Evolutionary conservation across 2,797 vertebrate genomes (phyloP), one percentile per base, ranked within the genome.

Genomic region (Acanthiza pusilla): DNA sequence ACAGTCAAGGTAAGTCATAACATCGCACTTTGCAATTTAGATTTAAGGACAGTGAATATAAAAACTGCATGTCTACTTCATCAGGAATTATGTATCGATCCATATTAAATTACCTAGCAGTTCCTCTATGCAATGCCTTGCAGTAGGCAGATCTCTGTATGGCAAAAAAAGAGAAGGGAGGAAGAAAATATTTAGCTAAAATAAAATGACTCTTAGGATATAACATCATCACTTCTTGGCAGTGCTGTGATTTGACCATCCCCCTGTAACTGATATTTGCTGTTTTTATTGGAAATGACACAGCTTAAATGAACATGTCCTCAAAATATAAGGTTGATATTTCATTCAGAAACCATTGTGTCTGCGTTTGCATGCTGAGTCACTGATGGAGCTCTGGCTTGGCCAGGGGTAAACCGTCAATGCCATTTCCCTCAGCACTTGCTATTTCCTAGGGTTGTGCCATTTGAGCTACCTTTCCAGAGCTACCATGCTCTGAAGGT

Each of bases 1-100:
- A 96, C 79, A 96, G 89, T 63, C 78, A 79, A 84, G 55, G 83
- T 93, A 94, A 91, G 80, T 87, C 83, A 78, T 94, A 92, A 90
- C 58, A 94, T 87, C 2, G 0, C 55, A 83, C 88, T 95, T 95
- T 90, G 91, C 84, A 94, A 94, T 92, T 94, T 76, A 88, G 82
- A 96, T 91, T 96, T 94, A 94, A 91, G 85, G 76, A 71, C 43
- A 81, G 48, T 18, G 75, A 93, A 51, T 86, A 83, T 79, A 90
- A 96, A 95, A 94, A 53, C 47, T 79, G 54, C 70, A 65, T 88
- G 82, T 82, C 85, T 86, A 38, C 80, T 91, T 91, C 62, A 91
- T 85, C 43, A n/a, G 78, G 93, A 95, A 92, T 88, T 65, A 86
- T 53, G 17, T 80, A 76, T 84, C 32, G 17, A 94, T 77, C 71